Percentiles rank a stretch among this genome's conserved stretches.
Evolutionary conservation across 2,797 vertebrate genomes (phyloP).

Genomic region (Cuculus canorus): DNA sequence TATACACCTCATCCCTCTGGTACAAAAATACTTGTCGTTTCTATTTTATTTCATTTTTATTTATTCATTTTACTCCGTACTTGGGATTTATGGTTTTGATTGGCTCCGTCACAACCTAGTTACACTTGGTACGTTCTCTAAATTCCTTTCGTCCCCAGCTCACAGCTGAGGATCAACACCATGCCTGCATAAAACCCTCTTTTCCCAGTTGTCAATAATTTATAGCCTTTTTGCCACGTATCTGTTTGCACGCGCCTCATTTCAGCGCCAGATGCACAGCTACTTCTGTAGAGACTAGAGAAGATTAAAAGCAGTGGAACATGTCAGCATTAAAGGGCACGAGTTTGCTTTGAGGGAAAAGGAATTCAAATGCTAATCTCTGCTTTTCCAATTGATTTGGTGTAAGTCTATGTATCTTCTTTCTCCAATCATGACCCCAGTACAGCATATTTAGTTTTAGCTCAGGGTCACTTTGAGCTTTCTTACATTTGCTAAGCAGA

Average conservation of each 20-base stretch:
- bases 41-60: not conserved
- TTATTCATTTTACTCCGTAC: fast-evolving
- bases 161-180: not conserved
- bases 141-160: not conserved
- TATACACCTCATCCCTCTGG: not conserved
- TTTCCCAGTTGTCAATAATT: not conserved
- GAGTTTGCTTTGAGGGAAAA: not conserved
- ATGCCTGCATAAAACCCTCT: not conserved
- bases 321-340: not conserved
- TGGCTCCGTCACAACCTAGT: not conserved
- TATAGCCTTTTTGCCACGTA: not conserved
- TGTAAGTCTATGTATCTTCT: not conserved
- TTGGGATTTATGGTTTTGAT: not conserved
- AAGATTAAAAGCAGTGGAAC: not conserved
- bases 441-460: not conserved
- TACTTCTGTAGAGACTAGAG: not conserved
- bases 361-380: not conserved
- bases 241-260: not conserved
- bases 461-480: not conserved
- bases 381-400: not conserved
- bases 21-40: not conserved
- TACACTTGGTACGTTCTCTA: not conserved
- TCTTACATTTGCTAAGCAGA: not conserved
- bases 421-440: not conserved
- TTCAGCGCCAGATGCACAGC: not conserved